phyloP scores from a whole-genome alignment of 2,888 invertebrate genomes.

The Norana najaformis region DNA sequence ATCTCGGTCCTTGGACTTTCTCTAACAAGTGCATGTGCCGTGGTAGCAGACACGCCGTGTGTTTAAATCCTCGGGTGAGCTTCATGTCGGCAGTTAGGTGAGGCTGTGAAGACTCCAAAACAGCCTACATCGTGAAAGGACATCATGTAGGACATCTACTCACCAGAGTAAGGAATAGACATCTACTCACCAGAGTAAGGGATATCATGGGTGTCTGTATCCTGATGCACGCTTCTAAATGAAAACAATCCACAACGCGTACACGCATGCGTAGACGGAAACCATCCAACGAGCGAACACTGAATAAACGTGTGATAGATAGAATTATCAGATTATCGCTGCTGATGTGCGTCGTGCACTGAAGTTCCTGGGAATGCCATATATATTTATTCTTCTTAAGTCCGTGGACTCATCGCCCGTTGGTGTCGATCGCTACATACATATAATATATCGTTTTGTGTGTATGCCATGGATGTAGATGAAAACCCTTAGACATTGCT shows the following conservation, averaged over 20 bases:
- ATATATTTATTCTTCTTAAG: no score
- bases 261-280: neutral
- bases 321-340: neutral
- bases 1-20: neutral
- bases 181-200: neutral
- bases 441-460: neutral
- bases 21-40: neutral
- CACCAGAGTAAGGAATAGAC: neutral
- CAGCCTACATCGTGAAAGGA: neutral
- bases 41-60: neutral
- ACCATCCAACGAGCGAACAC: neutral
- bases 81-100: neutral
- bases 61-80: neutral
- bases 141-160: neutral
- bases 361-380: conserved; percentile 13
- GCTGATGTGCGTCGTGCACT: neutral
- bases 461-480: neutral
- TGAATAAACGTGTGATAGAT: neutral
- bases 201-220: no score
- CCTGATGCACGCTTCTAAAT: neutral
- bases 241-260: neutral
- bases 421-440: no score
- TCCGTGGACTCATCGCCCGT: no score
- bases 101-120: neutral
- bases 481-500: no score